phyloP scores from a whole-genome alignment of 2,888 invertebrate species.

The Tipula lateralis region DNA sequence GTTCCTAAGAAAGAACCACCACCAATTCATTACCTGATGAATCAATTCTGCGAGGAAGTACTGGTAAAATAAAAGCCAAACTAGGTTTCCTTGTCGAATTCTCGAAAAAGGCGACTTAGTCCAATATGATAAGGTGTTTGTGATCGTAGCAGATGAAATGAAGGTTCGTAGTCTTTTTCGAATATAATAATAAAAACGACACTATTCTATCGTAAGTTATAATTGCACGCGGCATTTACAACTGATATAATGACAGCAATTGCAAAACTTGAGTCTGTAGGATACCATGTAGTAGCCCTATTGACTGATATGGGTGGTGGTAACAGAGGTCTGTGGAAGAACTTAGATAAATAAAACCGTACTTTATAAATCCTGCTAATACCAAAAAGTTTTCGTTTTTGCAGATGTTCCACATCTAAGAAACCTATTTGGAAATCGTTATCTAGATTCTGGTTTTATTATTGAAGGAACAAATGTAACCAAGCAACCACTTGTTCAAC shows the following conservation, averaged over 20 bases:
- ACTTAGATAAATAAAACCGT: slow-evolving; percentile 30
- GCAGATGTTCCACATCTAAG: slow-evolving; percentile 25
- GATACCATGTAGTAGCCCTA: slow-evolving; percentile 32
- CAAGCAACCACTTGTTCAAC: not conserved
- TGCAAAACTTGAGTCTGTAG: slow-evolving; percentile 30
- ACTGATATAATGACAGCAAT: no score
- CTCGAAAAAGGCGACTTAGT: not conserved
- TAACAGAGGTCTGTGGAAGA: slow-evolving; percentile 33
- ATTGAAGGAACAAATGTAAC: not conserved
- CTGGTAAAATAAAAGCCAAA: slow-evolving; percentile 29
- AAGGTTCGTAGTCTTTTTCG: slow-evolving; percentile 33
- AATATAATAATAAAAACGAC: slow-evolving; percentile 31
- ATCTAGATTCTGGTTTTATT: slow-evolving; percentile 3
- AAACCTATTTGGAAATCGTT: not conserved
- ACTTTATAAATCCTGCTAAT: no score
- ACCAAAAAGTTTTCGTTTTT: no score
- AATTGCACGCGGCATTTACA: no score
- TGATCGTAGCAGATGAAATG: slow-evolving; percentile 34
- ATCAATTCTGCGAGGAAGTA: slow-evolving; percentile 29
- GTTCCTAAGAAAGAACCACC: no score
- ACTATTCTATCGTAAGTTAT: slow-evolving; percentile 32
- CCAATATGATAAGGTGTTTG: slow-evolving; percentile 33
- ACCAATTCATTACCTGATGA: slow-evolving; percentile 30
- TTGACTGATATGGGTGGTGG: slow-evolving; percentile 21
- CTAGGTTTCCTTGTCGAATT: slow-evolving; percentile 3